phyloP scores from a whole-genome alignment of 1,140 invertebrate genomes.

The Cydia splendana region DNA sequence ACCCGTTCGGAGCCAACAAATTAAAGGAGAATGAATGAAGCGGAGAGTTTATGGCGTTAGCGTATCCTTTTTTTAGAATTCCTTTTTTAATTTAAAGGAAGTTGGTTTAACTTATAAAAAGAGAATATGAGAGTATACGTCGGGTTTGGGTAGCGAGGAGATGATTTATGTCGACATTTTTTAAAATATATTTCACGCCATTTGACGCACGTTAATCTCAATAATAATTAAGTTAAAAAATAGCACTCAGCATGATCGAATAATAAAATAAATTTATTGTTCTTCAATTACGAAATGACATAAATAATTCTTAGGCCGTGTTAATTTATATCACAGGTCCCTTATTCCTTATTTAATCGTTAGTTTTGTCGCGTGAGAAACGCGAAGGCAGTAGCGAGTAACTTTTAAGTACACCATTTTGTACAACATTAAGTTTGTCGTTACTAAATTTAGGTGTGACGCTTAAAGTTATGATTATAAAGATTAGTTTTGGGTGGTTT shows the following conservation, averaged over 20 bases:
- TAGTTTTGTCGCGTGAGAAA: conserved; percentile 73
- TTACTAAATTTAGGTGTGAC: conserved; percentile 40
- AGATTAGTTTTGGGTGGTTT: conserved; percentile 41
- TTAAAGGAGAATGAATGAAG: conserved; percentile 3
- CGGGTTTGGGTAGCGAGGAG: not conserved
- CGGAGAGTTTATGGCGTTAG: not conserved
- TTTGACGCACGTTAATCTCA: conserved; percentile 18
- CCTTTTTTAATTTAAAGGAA: not conserved
- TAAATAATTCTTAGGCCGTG: conserved; percentile 46
- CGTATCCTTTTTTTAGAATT: not conserved
- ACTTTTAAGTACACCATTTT: conserved; percentile 57
- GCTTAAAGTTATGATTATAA: conserved; percentile 42
- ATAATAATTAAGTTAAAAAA: conserved; percentile 27
- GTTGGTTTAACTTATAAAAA: not conserved
- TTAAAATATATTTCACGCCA: not conserved
- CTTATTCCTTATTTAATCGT: conserved; percentile 64
- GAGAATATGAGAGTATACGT: not conserved
- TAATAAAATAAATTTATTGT: conserved; percentile 28
- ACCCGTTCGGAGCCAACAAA: not conserved
- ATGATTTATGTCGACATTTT: not conserved
- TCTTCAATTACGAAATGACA: conserved; percentile 34
- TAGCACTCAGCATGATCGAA: conserved; percentile 22
- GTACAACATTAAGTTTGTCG: conserved; percentile 42
- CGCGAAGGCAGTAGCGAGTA: conserved; percentile 68
- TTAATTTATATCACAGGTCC: conserved; percentile 65